Base-by-base conservation (phyloP, 2,113 vertebrate genomes). In the Aptenodytes patagonicus region DNA sequence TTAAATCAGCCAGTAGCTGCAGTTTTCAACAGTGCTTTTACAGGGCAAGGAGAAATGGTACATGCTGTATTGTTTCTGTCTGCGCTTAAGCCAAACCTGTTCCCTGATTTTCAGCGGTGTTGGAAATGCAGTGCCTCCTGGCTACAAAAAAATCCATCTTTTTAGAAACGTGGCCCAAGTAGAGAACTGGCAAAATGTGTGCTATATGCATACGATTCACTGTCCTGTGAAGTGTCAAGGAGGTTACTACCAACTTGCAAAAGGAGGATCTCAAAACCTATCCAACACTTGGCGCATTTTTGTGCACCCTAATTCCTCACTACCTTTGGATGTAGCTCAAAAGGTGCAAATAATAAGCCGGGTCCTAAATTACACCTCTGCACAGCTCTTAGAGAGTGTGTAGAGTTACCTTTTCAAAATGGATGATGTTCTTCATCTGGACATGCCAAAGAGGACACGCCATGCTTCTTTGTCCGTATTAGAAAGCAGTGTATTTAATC, bases 21-120 rank as follows among this genome's bases (percentile, higher is more conserved):
- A 80, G 62, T 95, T 90, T 91, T 95, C 64, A 84, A 80, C 73
- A 89, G 66, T 49, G 36, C 44, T 95, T 89, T 91, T 73, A 64
- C n/a, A 86, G 86, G 46, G 62, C 85, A 94, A 83, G 60, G 47
- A 83, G 44, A 90, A 97, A 87, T 69, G 62, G 94, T 81, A 82
- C 90, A 55, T 2, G 49, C 7, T 85, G 85, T 12, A 31, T 96
- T 93, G n/a, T 49, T 93, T 61, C 25, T 95, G 26, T 46, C 76
- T 96, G 47, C 17, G 13, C 54, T 83, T 44, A 72, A 92, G 38
- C 82, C 66, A 95, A 91, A 95, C 78, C 80, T 91, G 42, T 11
- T 84, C 76, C 90, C 62, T 88, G 54, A 87, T 95, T 93, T 93
- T 94, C 83, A 65, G 42, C 61, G 54, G 72, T 5, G 40, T 5